Base-by-base conservation (phyloP, 2,113 vertebrate species). In the Tyrannus savana region DNA sequence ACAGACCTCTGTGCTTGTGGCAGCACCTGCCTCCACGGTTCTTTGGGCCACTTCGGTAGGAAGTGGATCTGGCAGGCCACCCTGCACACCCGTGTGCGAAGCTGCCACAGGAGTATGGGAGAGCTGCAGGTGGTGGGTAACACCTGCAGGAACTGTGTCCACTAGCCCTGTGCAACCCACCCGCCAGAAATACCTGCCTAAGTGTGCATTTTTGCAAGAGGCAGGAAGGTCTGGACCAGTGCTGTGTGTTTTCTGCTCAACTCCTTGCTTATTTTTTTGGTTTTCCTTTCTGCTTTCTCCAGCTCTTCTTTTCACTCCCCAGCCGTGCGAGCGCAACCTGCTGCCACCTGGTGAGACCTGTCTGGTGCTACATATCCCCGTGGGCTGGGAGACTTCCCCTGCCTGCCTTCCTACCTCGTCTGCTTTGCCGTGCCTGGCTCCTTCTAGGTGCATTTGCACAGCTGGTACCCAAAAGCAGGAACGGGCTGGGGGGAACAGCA, bases 371-470 rank as follows among this genome's bases (percentile, higher is more conserved):
- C 14, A 9, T 71, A n/a, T 88, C 12, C 19, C 5, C 3, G 8
- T 56, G 55, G 23, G 15, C 75, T 84, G 33, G 44, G 80, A 69
- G 10, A 30, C 21, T 62, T 78, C 31, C 23, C 13, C 0, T 1
- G 30, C 28, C 35, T 82, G 33, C 35, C 50, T 78, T 42, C 28
- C 31, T 53, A 3, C 50, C 37, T 67, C 42, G 8, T 4, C 0
- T 0, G 24, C 42, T 84, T 53, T 44, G 15, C 55, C 37, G 23
- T 56, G 22, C 55, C 14, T 0, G 0, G 7, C n/a, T 93, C 25
- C 52, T 71, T 3, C 2, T 0, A 0, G 13, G 8, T 31, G 19
- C 3, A 0, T 62, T 74, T 46, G 11, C 25, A 19, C 0, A 0
- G 14, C 35, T 16, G 22, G 24, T 53, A 23, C 37, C 58, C 3